A percentile compares a stretch with the other conserved stretches of the same genome.
phyloP scores from a whole-genome alignment of 2,113 vertebrate species.

The Dasyurus viverrinus region DNA sequence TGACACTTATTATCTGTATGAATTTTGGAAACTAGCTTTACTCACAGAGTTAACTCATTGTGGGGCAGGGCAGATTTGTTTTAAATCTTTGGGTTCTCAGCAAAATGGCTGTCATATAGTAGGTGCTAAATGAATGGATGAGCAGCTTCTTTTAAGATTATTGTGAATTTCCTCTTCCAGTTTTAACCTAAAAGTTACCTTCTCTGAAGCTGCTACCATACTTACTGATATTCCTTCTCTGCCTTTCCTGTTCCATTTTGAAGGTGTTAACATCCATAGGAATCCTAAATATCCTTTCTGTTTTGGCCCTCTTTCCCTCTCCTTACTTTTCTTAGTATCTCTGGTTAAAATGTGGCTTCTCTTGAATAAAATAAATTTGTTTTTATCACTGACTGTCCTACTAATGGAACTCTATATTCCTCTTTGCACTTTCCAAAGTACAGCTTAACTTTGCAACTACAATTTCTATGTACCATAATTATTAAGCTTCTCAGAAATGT shows the following conservation, averaged over 20 bases:
- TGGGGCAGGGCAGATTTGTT: no score
- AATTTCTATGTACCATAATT: not conserved
- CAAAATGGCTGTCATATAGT: no score
- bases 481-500: slow-evolving; percentile 14
- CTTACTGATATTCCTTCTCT: not conserved
- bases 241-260: not conserved
- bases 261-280: not conserved
- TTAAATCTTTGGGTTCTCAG: no score
- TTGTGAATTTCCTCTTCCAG: not conserved
- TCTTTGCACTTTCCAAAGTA: not conserved
- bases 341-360: not conserved
- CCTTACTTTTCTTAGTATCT: not conserved
- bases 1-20: no score
- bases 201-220: not conserved
- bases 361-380: not conserved
- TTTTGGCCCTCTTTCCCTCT: not conserved
- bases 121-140: no score
- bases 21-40: no score
- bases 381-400: not conserved
- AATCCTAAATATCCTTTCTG: not conserved
- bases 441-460: not conserved
- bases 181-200: not conserved
- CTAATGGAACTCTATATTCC: not conserved
- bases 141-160: not conserved
- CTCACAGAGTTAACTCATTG: no score